Evolutionary conservation across 92 coral and sea anemone species (phyloP), one percentile per base, ranked within the genome.

Genomic region (Epizoanthus illoricatus): DNA sequence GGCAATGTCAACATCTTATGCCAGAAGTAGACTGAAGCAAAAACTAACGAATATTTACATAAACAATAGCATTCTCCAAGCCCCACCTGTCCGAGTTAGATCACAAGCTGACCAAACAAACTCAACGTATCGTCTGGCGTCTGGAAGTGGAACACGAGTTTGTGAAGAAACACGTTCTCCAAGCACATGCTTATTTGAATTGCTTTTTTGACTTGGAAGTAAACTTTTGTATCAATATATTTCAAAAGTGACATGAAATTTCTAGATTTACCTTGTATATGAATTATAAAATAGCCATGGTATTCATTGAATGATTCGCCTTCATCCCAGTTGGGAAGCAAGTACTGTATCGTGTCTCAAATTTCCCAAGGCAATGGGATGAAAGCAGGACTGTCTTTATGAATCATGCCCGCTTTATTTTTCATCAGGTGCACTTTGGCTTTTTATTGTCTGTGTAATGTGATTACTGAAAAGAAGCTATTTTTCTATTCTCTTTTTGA

Each of bases 41-140:
- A 33, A 68, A 0, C 7, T 15, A 16, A 41, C 18, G 52, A 68
- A 68, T 8, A 15, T 65, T 65, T 33, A 65, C 42, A 43, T 24
- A 68, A 68, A 68, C 73, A 68, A 68, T 39, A 36, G 47, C 20
- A 39, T 18, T 33, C n/a, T 43, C 20, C 18, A 68, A 11, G 11
- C n/a, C n/a, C 36, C 73, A 68, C 73, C 73, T 68, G 73, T 39
- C n/a, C n/a, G 36, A 64, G 33, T 68, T 43, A 33, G 19, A 19
- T 43, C 18, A 36, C 45, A 36, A 68, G 56, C 56, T 52, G 56
- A 9, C 56, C 56, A 49, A 49, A 49, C 56, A 49, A 8, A 49
- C 11, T 12, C 10, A 8, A 0, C 54, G 7, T 47, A 47, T 3
- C 10, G 71, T 28, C 40, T 13, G 41, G 47, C 20, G 72, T 17